Conservation (phyloP, 1,140 invertebrate species). For the Littorina saxatilis region DNA sequence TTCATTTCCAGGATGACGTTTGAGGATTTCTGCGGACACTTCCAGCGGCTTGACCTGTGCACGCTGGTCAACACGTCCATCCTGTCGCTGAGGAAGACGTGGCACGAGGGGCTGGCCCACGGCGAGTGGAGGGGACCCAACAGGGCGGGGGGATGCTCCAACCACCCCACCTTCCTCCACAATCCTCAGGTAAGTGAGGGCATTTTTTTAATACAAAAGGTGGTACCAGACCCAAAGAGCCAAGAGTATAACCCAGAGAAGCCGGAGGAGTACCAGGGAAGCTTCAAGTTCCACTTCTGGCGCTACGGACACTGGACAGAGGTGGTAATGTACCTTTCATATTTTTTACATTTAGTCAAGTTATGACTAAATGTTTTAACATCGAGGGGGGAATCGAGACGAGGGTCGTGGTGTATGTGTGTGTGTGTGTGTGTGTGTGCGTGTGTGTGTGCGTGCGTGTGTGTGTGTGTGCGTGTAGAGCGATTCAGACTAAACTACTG, state of each 20-base stretch:
- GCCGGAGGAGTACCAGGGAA: slow-evolving; percentile 72
- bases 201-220: too few species aligned
- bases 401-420: neutral
- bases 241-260: slow-evolving; percentile 47
- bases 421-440: neutral
- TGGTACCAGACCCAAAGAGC: slow-evolving; percentile 63
- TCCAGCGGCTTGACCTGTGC: neutral
- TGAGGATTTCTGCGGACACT: neutral
- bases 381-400: too few species aligned
- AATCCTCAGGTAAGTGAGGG: neutral
- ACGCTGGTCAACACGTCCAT: slow-evolving; percentile 7
- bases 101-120: neutral
- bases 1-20: slow-evolving; percentile 6
- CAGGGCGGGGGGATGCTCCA: neutral
- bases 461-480: too few species aligned
- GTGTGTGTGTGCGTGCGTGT: too few species aligned
- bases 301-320: slow-evolving; percentile 77
- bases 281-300: slow-evolving; percentile 77
- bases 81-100: neutral
- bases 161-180: neutral
- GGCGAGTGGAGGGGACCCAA: neutral
- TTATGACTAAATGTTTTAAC: too few species aligned
- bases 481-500: too few species aligned
- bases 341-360: neutral
- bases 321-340: slow-evolving; percentile 74